Conservation (phyloP, 2,888 invertebrate species). For the Azorinus chamasolen region DNA sequence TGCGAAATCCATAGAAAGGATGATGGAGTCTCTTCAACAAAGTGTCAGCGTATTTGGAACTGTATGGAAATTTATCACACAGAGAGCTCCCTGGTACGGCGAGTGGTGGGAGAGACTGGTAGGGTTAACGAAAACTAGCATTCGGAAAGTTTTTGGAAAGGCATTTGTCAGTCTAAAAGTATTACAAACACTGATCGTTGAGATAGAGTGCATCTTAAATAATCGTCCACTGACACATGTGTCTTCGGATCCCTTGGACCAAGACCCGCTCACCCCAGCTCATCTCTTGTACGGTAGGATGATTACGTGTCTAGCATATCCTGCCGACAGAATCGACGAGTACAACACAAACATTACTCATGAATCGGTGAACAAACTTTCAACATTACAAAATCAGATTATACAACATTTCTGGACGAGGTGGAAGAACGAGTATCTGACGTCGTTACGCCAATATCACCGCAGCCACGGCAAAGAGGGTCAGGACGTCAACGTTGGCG, state of each 20-base stretch:
- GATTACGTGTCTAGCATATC: constrained; percentile 23
- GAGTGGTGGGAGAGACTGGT: constrained; percentile 61
- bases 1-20: constrained; percentile 7
- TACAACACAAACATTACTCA: background rate
- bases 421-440: constrained; percentile 46
- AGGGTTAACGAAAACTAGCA: constrained; percentile 34
- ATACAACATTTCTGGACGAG: constrained; percentile 33
- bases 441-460: constrained; percentile 28
- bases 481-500: constrained; percentile 24
- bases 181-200: constrained; percentile 46
- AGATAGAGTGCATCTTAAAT: constrained; percentile 58
- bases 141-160: constrained; percentile 40
- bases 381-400: constrained; percentile 1
- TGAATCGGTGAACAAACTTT: background rate
- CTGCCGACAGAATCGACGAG: no score
- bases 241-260: constrained; percentile 22
- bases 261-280: constrained; percentile 25
- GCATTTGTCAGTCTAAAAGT: constrained; percentile 28
- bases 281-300: constrained; percentile 18
- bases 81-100: constrained; percentile 56
- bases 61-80: constrained; percentile 53
- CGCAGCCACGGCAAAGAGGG: constrained; percentile 13
- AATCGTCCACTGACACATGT: constrained; percentile 53
- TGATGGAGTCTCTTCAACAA: constrained; percentile 1
- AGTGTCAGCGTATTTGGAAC: constrained; percentile 22